phyloP scores from a whole-genome alignment of 2,113 vertebrate species.

The Cynoglossus semilaevis region DNA sequence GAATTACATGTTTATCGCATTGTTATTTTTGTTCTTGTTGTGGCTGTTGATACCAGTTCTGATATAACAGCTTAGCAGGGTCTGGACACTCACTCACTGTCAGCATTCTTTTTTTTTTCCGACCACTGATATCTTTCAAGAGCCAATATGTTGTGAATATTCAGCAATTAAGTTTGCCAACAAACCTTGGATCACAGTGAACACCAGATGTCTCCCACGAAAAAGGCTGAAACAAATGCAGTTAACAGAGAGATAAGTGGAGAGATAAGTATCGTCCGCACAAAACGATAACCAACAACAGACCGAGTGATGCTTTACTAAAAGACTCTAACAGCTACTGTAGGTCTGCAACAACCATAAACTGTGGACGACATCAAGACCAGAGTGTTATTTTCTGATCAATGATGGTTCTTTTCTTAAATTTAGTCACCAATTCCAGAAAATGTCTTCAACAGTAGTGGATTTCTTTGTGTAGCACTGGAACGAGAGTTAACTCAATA shows the following conservation, averaged over 20 bases:
- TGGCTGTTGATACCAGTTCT: background rate
- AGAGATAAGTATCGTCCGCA: constrained; percentile 6
- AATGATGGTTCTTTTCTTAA: too few species aligned
- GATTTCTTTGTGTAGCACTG: too few species aligned
- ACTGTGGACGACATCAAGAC: too few species aligned
- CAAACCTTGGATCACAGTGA: constrained; percentile 35
- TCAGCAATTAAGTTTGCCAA: constrained; percentile 39
- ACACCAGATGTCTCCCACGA: constrained; percentile 38
- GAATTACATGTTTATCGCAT: background rate
- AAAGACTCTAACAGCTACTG: background rate
- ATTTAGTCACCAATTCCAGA: too few species aligned
- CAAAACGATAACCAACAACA: background rate
- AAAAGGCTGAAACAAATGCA: constrained; percentile 29
- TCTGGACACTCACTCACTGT: constrained; percentile 16
- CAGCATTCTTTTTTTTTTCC: constrained; percentile 17
- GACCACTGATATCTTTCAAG: constrained; percentile 26
- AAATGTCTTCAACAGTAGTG: too few species aligned
- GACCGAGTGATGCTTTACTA: background rate
- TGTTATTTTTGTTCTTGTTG: background rate
- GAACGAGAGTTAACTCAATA: too few species aligned
- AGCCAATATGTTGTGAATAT: constrained; percentile 41
- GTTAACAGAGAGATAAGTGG: constrained; percentile 8
- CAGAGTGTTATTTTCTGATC: too few species aligned
- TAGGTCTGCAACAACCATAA: too few species aligned
- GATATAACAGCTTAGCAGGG: constrained; percentile 10